Evolutionary conservation across 2,797 vertebrate species (phyloP).

Genomic region (Siniperca undulata): DNA sequence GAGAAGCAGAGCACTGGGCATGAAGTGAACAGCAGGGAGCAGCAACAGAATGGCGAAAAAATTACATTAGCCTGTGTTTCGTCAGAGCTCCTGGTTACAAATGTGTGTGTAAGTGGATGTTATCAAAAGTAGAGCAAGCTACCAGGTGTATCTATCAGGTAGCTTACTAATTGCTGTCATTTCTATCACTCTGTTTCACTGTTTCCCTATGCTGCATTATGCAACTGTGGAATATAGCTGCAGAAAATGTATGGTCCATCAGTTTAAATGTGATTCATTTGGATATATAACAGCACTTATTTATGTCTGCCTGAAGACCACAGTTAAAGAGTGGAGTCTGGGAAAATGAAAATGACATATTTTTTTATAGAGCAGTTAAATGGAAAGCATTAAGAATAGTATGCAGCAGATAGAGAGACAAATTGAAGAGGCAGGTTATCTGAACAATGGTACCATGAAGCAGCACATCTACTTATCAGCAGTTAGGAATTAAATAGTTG

Average conservation of each 20-base stretch:
- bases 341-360: not conserved
- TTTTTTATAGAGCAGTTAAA: not conserved
- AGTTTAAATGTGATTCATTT: slow-evolving; percentile 30
- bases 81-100: slow-evolving; percentile 12
- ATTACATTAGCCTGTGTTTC: slow-evolving; percentile 18
- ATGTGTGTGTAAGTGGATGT: not conserved
- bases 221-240: not conserved
- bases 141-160: not conserved
- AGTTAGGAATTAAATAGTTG: slow-evolving; percentile 6
- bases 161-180: slow-evolving; percentile 5
- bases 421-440: not conserved
- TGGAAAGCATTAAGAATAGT: not conserved
- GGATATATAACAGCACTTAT: not conserved
- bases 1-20: slow-evolving; percentile 13
- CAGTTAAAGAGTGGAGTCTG: not conserved
- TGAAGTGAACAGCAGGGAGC: slow-evolving; percentile 61
- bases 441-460: not conserved
- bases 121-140: slow-evolving; percentile 7
- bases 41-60: slow-evolving; percentile 49
- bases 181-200: not conserved
- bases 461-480: slow-evolving; percentile 1
- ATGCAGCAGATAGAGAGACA: slow-evolving; percentile 5
- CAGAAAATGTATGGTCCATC: slow-evolving; percentile 11
- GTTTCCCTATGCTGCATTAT: not conserved
- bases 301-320: not conserved